Evolutionary conservation across 2,797 vertebrate genomes (phyloP), one percentile per base, ranked within the genome.

Genomic region (Sebastes trivittatus): DNA sequence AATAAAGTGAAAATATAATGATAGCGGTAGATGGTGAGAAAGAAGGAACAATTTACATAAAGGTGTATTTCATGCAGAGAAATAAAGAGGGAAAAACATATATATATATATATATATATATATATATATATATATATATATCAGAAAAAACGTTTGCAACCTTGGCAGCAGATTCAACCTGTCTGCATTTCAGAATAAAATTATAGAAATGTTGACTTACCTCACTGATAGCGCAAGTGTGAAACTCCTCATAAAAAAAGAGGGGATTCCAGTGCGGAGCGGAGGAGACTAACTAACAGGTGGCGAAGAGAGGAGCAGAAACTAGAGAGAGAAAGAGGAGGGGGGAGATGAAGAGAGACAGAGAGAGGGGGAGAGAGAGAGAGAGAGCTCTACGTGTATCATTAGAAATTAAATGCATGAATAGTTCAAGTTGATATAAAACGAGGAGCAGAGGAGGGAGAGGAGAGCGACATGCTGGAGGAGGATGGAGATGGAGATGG

Each of bases 221-320:
- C 94, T 92, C 68, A 84, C 71, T 80, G 87, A 76, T 79, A 77
- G 83, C 32, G 72, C 80, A 66, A 92, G 87, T 80, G 85, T 87
- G 68, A 88, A 93, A 95, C 93, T 95, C 94, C 89, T 91, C 92
- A 93, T 93, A 93, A 86, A 93, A 92, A 85, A 88, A 65, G 9
- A 78, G 63, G 88, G 86, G 84, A 94, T 90, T 91, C 93, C 92
- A 88, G 92, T 38, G 65, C 65, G 75, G 60, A 79, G 85, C 82
- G 56, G 80, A 82, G 85, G 86, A 90, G 86, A 89, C 87, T 84
- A 84, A 92, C 91, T 88, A 94, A 94, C 94, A 95, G 94, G 93
- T 93, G 92, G 89, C 20, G 86, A 85, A 60, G 87, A 88, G 80
- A 89, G 78, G 67, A 87, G 75, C 75, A 58, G 78, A 71, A 87